Conservation (phyloP, 2,888 invertebrate species). For the Tipula vernalis region DNA sequence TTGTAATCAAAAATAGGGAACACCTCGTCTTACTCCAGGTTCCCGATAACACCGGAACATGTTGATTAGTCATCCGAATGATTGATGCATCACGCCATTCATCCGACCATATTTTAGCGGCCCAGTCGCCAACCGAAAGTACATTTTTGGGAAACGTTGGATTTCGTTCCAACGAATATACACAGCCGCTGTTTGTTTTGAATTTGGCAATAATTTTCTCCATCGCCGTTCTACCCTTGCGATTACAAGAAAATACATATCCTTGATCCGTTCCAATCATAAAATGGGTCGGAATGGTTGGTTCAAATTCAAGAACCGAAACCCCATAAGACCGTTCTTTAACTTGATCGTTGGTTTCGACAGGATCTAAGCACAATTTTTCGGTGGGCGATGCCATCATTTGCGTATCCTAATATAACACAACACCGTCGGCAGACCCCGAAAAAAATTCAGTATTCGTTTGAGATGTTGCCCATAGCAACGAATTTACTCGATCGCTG, state of each 20-base stretch:
- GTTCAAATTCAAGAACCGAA: constrained; percentile 67
- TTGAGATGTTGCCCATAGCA: constrained; percentile 89
- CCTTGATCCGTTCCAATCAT: constrained; percentile 63
- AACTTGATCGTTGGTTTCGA: constrained; percentile 50
- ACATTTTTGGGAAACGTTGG: constrained; percentile 93
- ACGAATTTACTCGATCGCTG: constrained; percentile 73
- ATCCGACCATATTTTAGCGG: constrained; percentile 89
- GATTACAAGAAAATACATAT: constrained; percentile 49
- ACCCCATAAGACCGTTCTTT: constrained; percentile 56
- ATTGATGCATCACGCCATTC: constrained; percentile 89
- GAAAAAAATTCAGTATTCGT: constrained; percentile 91
- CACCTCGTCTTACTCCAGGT: constrained; percentile 84
- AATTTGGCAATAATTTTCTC: constrained; percentile 57
- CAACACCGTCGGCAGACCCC: constrained; percentile 82
- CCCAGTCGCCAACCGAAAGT: constrained; percentile 90
- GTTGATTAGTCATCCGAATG: constrained; percentile 74
- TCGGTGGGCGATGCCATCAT: constrained; percentile 62
- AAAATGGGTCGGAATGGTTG: constrained; percentile 72
- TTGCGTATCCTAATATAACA: constrained; percentile 68
- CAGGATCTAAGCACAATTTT: constrained; percentile 52
- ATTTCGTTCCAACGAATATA: constrained; percentile 80
- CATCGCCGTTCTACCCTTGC: constrained; percentile 59
- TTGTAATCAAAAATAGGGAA: constrained; percentile 74
- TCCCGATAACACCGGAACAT: constrained; percentile 62
- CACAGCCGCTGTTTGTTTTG: constrained; percentile 50